Evolutionary conservation across 2,113 vertebrate genomes (phyloP).

Genomic region (Oreochromis niloticus): DNA sequence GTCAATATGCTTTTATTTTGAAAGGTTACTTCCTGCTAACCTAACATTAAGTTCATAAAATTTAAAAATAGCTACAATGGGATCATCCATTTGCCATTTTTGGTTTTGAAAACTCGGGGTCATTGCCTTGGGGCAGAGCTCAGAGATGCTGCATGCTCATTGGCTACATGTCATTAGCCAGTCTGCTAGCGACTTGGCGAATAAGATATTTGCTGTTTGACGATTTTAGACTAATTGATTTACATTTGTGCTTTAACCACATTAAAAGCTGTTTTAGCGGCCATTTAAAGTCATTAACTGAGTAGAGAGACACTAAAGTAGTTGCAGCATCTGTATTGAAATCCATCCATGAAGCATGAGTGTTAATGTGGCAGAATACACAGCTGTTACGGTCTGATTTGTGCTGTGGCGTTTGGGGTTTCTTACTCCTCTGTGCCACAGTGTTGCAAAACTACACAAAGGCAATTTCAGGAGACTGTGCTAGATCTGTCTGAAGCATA

Average conservation of each 20-base stretch:
- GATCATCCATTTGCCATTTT: neutral
- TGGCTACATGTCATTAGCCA: neutral
- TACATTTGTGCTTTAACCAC: neutral
- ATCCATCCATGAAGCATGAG: neutral
- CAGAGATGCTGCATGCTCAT: neutral
- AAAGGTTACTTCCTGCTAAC: neutral
- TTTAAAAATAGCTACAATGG: accelerated
- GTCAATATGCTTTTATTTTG: neutral
- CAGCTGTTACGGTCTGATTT: neutral
- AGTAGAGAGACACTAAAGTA: neutral
- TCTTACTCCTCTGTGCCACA: neutral
- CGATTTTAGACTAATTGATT: neutral
- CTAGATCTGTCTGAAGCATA: neutral
- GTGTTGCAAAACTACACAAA: neutral
- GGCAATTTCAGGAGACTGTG: neutral
- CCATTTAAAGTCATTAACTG: neutral
- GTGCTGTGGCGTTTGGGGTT: neutral
- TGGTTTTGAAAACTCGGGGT: neutral
- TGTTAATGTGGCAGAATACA: neutral
- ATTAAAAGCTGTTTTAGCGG: neutral
- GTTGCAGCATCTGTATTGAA: neutral
- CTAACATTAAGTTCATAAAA: neutral
- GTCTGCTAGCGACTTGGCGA: neutral
- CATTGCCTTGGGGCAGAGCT: neutral
- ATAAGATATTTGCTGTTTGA: neutral